phyloP scores from a whole-genome alignment of 2,888 invertebrate genomes.

The Pseudococcus jackbeardsleyi region DNA sequence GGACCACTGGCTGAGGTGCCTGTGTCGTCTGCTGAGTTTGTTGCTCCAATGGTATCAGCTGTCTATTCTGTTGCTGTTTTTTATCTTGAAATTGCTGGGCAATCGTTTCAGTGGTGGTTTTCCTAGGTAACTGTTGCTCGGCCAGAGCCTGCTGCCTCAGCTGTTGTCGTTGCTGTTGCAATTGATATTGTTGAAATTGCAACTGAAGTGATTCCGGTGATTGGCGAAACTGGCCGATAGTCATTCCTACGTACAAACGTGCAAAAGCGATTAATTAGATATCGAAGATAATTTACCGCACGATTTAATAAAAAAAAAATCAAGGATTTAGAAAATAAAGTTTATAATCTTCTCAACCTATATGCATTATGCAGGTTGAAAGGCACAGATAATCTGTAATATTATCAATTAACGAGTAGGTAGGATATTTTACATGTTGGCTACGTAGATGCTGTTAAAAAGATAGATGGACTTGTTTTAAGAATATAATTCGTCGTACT shows the following conservation, averaged over 20 bases:
- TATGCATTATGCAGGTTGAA: neutral
- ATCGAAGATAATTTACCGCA: neutral
- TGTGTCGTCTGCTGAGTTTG: conserved; percentile 25
- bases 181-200: conserved; percentile 62
- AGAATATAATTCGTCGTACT: neutral
- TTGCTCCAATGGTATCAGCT: conserved; percentile 11
- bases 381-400: neutral
- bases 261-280: neutral
- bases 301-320: neutral
- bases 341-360: neutral
- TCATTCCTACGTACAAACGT: conserved; percentile 55
- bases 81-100: conserved; percentile 47
- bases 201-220: conserved; percentile 53
- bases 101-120: conserved; percentile 7
- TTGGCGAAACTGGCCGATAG: conserved; percentile 58
- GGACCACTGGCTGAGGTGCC: conserved; percentile 39
- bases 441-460: neutral
- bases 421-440: neutral
- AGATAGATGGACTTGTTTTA: neutral
- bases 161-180: conserved; percentile 61
- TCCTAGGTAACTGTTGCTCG: neutral
- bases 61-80: neutral
- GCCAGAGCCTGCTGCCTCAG: conserved; percentile 32
- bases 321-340: conserved; percentile 6
- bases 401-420: neutral